Percentiles rank a stretch among this genome's conserved stretches.
Conservation (phyloP, 2,888 invertebrate species). For the Pycnomerus fuliginosus region DNA sequence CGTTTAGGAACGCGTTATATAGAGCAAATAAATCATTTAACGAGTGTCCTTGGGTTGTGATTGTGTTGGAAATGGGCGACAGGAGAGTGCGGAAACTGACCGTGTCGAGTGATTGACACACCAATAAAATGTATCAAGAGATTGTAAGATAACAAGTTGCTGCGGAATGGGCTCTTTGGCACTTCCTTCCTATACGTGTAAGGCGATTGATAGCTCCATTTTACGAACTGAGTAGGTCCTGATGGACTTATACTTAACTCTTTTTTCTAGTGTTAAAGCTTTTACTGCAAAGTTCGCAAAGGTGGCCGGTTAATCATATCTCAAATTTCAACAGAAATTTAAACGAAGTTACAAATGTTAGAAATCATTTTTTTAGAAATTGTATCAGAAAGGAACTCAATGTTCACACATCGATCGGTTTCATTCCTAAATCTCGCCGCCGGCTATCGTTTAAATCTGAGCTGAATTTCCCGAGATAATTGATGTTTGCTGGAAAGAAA, state of each 20-base stretch:
- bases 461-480: slow-evolving; percentile 30
- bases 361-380: too few relatives aligned
- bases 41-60: slow-evolving; percentile 17
- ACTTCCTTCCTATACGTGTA: slow-evolving; percentile 18
- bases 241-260: slow-evolving; percentile 32
- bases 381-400: too few relatives aligned
- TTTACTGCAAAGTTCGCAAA: too few relatives aligned
- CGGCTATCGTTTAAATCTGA: slow-evolving; percentile 32
- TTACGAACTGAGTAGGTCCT: slow-evolving; percentile 29
- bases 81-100: slow-evolving; percentile 29
- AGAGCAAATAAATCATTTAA: slow-evolving; percentile 27
- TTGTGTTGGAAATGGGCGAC: slow-evolving; percentile 21
- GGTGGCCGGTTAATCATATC: too few relatives aligned
- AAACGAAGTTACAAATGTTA: too few relatives aligned
- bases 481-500: slow-evolving; percentile 30
- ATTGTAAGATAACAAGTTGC: slow-evolving; percentile 41
- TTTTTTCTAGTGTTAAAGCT: slow-evolving; percentile 11
- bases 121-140: slow-evolving; percentile 40
- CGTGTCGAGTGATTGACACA: slow-evolving; percentile 38
- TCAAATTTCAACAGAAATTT: too few relatives aligned
- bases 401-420: too few relatives aligned
- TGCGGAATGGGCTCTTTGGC: slow-evolving; percentile 35
- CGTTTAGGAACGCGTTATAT: too few relatives aligned
- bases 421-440: too few relatives aligned
- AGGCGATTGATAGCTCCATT: slow-evolving; percentile 20